Base-by-base conservation (phyloP, 2,797 vertebrate genomes). In the Sparidentex hasta region DNA sequence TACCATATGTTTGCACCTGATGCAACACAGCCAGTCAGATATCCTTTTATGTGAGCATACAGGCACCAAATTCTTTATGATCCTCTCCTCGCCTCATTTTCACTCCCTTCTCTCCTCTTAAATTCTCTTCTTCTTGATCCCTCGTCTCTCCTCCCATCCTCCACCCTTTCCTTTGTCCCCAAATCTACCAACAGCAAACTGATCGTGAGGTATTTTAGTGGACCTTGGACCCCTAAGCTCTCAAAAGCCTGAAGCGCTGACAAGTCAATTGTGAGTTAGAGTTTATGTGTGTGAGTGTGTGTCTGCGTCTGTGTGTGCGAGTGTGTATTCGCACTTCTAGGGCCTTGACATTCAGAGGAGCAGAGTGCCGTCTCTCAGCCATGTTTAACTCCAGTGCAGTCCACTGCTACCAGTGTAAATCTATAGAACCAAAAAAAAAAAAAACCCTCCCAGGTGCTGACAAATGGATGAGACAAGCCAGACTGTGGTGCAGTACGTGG, bases 301-400 rank as follows among this genome's bases (percentile, higher is more conserved):
- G 43, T 38, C 13, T 76, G 41, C 11, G 41, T 16, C n/a, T 17
- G 21, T 55, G 29, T 65, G 43, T 63, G 54, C n/a, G 51, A 74
- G 47, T 66, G 64, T 57, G 63, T 63, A 59, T 47, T 8, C 64
- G 82, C 55, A 67, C 27, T 67, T 76, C 48, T 38, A 81, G 44
- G 38, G 46, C 72, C 58, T 78, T 84, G 80, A 68, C 59, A 91
- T 84, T 91, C 81, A 83, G 80, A 73, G 77, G 70, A 80, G 79
- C 76, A 78, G 69, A 86, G 71, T 38, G 25, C 66, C 54, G 2
- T 76, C 77, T 76, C 76, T 86, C 27, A 3, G 65, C 65, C 20
- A 63, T 81, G 65, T 84, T 86, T 78, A 71, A 74, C 75, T 76
- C 62, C 66, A 56, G 55, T 80, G 46, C 65, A 83, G 77, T 83